phyloP scores from a whole-genome alignment of 2,797 vertebrate genomes.

The Forpus xanthops region DNA sequence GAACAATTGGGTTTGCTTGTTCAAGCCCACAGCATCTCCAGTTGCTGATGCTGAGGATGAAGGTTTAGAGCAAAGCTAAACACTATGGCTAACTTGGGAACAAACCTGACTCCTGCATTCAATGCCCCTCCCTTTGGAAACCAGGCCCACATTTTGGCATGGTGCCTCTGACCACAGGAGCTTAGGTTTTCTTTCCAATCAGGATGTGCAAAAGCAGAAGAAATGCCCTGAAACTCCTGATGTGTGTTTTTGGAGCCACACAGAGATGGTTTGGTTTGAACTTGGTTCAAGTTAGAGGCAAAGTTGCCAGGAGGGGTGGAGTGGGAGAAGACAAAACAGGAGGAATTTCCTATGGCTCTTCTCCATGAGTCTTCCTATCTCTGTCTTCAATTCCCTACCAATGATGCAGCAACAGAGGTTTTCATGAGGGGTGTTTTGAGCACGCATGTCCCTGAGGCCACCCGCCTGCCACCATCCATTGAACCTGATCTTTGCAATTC shows the following conservation, averaged over 20 bases:
- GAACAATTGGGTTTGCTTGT: neutral
- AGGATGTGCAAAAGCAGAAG: neutral
- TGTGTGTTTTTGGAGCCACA: neutral
- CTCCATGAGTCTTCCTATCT: neutral
- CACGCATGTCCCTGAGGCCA: neutral
- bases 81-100: neutral
- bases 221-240: neutral
- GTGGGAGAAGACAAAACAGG: neutral
- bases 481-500: neutral
- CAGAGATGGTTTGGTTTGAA: neutral
- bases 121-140: neutral
- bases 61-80: neutral
- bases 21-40: neutral
- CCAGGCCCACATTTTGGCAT: neutral
- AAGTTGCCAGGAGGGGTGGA: neutral
- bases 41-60: neutral
- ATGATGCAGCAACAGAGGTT: neutral
- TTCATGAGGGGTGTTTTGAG: neutral
- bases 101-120: neutral
- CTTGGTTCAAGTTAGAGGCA: neutral
- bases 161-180: neutral
- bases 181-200: neutral
- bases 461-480: neutral
- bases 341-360: constrained; percentile 6
- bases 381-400: neutral